phyloP scores from a whole-genome alignment of 2,113 vertebrate species.

The Istiophorus platypterus region DNA sequence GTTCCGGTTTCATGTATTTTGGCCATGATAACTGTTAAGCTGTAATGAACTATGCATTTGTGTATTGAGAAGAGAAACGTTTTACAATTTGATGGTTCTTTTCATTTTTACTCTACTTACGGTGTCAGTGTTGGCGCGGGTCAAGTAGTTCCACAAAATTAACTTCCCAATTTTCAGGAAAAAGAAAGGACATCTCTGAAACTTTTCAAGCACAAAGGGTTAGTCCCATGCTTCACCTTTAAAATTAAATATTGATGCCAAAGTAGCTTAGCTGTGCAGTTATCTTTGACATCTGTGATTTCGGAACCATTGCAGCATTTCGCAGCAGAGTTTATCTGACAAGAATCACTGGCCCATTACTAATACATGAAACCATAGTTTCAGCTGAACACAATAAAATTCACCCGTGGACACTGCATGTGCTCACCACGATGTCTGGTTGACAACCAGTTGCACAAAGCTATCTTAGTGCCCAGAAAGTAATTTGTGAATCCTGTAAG shows the following conservation, averaged over 20 bases:
- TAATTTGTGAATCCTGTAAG: neutral
- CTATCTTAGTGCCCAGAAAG: neutral
- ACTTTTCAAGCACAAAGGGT: constrained; percentile 4
- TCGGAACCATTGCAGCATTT: neutral
- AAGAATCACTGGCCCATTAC: neutral
- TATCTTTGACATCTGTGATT: constrained; percentile 2
- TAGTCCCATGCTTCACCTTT: neutral
- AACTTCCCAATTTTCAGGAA: constrained; percentile 1
- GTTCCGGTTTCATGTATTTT: too few relatives aligned
- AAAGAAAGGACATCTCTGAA: constrained; percentile 13
- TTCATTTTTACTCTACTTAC: neutral
- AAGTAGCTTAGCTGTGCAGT: constrained; percentile 1
- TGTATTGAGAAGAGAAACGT: neutral
- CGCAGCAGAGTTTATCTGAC: constrained; percentile 4
- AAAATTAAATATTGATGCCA: constrained; percentile 27
- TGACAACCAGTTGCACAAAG: neutral
- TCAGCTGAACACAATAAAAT: neutral
- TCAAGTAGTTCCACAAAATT: neutral
- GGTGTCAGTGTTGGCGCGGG: neutral
- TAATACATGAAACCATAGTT: neutral
- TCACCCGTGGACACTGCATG: neutral
- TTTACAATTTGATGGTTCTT: neutral
- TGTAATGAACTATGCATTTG: too few relatives aligned
- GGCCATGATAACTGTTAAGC: too few relatives aligned
- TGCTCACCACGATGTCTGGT: neutral